Evolutionary conservation across 2,888 invertebrate species (phyloP).

Genomic region (Malthinus flaveolus): DNA sequence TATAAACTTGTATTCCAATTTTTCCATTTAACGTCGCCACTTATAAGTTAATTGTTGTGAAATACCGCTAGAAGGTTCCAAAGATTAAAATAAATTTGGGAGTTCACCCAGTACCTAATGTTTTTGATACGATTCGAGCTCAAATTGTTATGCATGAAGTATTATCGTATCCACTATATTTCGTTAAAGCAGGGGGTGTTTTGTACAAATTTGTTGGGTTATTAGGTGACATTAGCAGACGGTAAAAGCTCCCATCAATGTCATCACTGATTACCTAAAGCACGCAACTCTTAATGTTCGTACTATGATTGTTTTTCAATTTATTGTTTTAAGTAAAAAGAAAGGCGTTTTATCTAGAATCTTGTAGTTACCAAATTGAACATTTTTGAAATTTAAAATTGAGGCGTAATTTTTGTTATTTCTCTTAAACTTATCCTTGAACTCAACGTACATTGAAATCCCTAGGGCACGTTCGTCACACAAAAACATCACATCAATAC

Average conservation of each 20-base stretch:
- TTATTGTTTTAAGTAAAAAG: too few species aligned
- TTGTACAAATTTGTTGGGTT: conserved; percentile 19
- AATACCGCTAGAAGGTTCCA: too few species aligned
- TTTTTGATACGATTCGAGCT: too few species aligned
- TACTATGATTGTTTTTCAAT: too few species aligned
- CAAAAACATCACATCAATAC: conserved; percentile 43
- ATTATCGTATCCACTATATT: not conserved
- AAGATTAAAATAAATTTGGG: too few species aligned
- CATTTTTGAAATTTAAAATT: conserved; percentile 7
- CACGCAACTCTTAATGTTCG: conserved; percentile 36
- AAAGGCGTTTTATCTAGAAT: too few species aligned
- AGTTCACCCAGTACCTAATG: too few species aligned
- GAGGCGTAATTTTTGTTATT: conserved; percentile 9
- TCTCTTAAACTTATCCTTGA: conserved; percentile 24
- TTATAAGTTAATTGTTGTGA: too few species aligned
- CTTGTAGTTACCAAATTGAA: too few species aligned
- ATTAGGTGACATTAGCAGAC: conserved; percentile 35
- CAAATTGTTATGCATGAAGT: too few species aligned
- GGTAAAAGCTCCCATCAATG: conserved; percentile 38
- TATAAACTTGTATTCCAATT: not conserved
- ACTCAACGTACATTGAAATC: conserved; percentile 19
- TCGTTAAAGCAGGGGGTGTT: conserved; percentile 15
- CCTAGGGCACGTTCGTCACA: conserved; percentile 27
- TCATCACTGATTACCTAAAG: conserved; percentile 32
- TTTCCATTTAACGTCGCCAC: not conserved